Evolutionary conservation across 1,140 invertebrate species (phyloP), one percentile per base, ranked within the genome.

Genomic region (Elysia chlorotica): DNA sequence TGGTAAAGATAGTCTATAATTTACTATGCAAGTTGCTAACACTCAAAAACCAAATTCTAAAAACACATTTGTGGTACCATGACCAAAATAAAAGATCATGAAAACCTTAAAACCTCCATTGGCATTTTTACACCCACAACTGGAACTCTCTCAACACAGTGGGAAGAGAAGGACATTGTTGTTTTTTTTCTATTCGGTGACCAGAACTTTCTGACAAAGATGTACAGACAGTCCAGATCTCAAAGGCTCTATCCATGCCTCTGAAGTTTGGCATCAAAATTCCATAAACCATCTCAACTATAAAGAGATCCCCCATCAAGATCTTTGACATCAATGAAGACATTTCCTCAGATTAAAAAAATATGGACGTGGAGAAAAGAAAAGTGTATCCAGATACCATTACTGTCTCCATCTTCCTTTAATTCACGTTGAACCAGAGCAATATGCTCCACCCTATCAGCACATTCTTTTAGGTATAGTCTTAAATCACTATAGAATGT

Each of bases 401-500:
- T 54, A 68, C 36, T 38, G 28, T 19, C 48, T 68, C 66, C 25
- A 21, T 19, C 28, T 33, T 14, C 66, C 66, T 19, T 17, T 68
- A 2, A 28, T 68, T 23, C 41, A 56, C 28, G 35, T 68, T 21
- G 23, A 28, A 56, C 48, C 54, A 21, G 23, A 28, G 2, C 25
- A 68, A 19, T 38, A 54, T 5, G 38, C 66, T 53, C 66, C 66
- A 6, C 66, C 66, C 2, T 68, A 68, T 53, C 30, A 54, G 6
- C 66, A 68, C 31, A 68, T 68, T 33, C 30, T 68, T 6, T 31
- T 68, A 53, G 66, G 66, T 14, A 56, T 68, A 19, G 48, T 54
- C 0, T 36, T 53, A 19, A 68, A 68, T 54, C 66, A 68, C 31
- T 53, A 68, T 35, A n/a, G 54, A n/a, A 4, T 68, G 25, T n/a